Evolutionary conservation across 2,113 vertebrate genomes (phyloP).

Genomic region (Parus major): DNA sequence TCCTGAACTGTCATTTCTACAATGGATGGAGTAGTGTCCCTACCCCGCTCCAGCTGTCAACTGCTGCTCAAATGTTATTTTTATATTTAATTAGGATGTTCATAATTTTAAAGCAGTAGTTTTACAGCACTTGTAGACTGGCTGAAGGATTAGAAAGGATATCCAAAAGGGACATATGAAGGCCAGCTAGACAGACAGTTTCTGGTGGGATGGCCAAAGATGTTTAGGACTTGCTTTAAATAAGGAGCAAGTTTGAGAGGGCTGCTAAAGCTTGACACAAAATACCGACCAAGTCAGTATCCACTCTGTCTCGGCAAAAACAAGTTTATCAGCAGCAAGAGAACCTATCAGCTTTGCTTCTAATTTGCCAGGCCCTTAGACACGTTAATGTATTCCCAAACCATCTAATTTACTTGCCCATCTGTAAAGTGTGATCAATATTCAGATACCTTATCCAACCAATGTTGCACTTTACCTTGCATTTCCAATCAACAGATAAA

Average conservation of each 20-base stretch:
- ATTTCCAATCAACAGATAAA: not conserved
- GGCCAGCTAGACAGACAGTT: not conserved
- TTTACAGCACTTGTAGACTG: not conserved
- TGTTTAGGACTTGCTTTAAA: constrained; percentile 10
- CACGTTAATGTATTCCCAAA: not conserved
- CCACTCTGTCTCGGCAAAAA: not conserved
- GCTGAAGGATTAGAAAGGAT: not conserved
- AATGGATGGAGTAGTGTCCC: not conserved
- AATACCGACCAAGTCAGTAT: not conserved
- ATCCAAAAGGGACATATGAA: not conserved
- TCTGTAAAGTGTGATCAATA: not conserved
- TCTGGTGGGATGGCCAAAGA: not conserved
- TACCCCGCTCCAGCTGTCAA: not conserved
- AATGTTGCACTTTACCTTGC: not conserved
- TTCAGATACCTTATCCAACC: not conserved
- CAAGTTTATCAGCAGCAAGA: not conserved
- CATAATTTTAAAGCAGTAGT: not conserved
- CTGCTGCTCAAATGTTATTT: not conserved
- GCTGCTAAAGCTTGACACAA: not conserved
- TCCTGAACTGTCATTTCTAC: not conserved
- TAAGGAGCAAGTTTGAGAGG: not conserved
- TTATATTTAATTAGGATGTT: not conserved
- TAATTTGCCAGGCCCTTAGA: not conserved
- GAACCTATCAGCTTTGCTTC: not conserved
- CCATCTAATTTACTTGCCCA: not conserved